Conservation (phyloP, 2,113 vertebrate species). For the Gallinago media region DNA sequence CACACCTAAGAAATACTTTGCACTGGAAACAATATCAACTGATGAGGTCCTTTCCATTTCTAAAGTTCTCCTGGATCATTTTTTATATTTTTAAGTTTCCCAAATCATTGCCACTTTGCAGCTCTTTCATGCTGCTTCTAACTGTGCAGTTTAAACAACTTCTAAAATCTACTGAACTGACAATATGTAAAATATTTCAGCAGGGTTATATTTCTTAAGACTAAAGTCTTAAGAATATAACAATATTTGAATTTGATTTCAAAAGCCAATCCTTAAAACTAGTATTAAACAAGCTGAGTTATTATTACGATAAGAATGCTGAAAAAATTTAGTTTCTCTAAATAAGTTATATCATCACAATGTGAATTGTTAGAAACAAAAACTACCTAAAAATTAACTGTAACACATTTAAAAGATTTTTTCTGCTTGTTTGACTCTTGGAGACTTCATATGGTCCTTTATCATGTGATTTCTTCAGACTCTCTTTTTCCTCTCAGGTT, state of each 20-base stretch:
- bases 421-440: background rate
- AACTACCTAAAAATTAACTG: background rate
- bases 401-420: background rate
- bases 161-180: background rate
- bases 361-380: background rate
- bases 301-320: background rate
- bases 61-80: background rate
- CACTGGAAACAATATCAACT: background rate
- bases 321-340: background rate
- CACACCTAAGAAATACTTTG: background rate
- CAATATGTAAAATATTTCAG: background rate
- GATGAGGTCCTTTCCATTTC: background rate
- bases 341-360: background rate
- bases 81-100: background rate
- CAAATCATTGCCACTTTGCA: background rate
- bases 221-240: background rate
- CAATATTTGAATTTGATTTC: background rate
- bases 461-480: background rate
- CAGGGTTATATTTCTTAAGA: background rate
- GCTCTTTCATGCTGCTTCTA: background rate
- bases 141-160: background rate
- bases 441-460: background rate
- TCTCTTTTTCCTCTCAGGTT: background rate
- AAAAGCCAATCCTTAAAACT: background rate
- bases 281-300: background rate